Conservation (phyloP, 2,888 invertebrate species). For the Cordilura impudica region DNA sequence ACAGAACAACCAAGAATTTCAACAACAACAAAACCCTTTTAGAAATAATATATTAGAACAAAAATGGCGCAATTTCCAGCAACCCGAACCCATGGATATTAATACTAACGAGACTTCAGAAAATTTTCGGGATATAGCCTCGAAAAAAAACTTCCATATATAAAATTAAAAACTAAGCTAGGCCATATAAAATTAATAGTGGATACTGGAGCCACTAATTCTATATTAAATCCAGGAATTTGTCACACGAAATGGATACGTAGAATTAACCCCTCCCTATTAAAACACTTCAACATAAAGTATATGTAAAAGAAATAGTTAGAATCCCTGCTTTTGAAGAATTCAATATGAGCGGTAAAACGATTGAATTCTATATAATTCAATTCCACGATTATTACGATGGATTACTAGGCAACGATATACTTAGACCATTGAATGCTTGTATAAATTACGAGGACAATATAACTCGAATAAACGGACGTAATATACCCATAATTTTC, state of each 20-base stretch:
- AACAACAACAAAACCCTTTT: neutral
- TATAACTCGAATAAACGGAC: too few species aligned
- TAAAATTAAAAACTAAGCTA: neutral
- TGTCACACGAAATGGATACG: neutral
- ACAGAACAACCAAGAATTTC: neutral
- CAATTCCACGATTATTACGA: neutral
- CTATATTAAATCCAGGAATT: neutral
- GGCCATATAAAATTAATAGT: too few species aligned
- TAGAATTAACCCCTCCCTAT: neutral
- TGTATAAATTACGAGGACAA: neutral
- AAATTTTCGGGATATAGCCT: neutral
- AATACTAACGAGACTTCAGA: neutral
- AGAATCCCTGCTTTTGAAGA: too few species aligned
- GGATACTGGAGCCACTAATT: too few species aligned
- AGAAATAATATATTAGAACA: too few species aligned
- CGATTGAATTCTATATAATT: neutral
- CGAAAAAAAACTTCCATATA: neutral
- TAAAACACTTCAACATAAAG: too few species aligned
- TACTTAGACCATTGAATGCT: neutral
- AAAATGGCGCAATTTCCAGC: too few species aligned
- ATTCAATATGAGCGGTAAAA: too few species aligned
- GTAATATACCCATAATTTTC: too few species aligned
- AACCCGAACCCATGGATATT: neutral
- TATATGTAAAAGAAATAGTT: too few species aligned
- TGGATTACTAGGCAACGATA: neutral